Percentiles rank a stretch among this genome's conserved stretches.
phyloP scores from a whole-genome alignment of 2,888 invertebrate species.

The Hermaeophaga mercurialis region DNA sequence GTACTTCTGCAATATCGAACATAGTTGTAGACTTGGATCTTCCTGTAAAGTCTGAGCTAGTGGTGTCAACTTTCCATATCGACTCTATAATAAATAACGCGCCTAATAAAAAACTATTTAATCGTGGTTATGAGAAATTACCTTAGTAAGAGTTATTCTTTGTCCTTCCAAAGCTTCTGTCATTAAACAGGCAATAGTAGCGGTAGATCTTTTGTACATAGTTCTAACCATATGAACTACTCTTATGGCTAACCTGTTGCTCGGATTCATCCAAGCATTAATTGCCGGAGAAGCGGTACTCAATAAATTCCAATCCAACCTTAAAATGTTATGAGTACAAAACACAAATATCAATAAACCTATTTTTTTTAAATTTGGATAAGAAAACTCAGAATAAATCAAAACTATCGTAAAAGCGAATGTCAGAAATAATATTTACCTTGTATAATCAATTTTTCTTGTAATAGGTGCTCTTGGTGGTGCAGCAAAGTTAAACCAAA shows the following conservation, averaged over 20 bases:
- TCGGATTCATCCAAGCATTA: conserved; percentile 97
- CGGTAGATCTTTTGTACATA: conserved; percentile 79
- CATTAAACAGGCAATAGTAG: conserved; percentile 93
- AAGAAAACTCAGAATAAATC: no score
- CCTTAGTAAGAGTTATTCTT: conserved; percentile 78
- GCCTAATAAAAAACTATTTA: no score
- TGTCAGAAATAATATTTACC: conserved; percentile 61
- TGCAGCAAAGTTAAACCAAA: conserved; percentile 98
- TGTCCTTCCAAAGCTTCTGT: conserved; percentile 90
- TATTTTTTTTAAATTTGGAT: no score
- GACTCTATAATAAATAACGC: conserved; percentile 83
- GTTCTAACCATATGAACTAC: conserved; percentile 81
- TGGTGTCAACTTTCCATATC: conserved; percentile 86
- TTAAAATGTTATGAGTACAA: conserved; percentile 43
- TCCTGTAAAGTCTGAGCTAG: conserved; percentile 90
- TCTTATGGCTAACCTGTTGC: conserved; percentile 85
- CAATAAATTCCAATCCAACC: conserved; percentile 94
- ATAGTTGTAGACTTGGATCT: conserved; percentile 93
- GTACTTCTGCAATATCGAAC: conserved; percentile 85
- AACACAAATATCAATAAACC: no score
- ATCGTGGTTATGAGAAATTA: no score
- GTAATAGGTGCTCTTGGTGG: conserved; percentile 94
- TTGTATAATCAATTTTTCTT: conserved; percentile 90
- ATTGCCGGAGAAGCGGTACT: conserved; percentile 96
- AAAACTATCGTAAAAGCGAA: not conserved